phyloP scores from a whole-genome alignment of 1,140 invertebrate species.

The Pristionchus pacificus region DNA sequence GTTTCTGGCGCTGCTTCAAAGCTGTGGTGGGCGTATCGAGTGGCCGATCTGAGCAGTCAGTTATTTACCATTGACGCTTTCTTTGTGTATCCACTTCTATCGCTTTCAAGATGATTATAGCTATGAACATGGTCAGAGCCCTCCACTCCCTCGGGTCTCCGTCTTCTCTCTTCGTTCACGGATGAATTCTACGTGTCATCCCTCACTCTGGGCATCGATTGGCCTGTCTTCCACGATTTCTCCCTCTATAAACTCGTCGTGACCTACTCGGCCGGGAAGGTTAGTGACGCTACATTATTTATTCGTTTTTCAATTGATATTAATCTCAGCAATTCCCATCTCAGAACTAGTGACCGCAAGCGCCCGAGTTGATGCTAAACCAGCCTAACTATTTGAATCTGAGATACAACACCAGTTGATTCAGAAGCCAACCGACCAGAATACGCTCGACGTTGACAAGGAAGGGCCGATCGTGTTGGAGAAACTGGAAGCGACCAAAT shows the following conservation, averaged over 20 bases:
- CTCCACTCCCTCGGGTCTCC: slow-evolving; percentile 35
- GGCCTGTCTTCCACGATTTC: slow-evolving; percentile 40
- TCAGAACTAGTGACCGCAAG: no score
- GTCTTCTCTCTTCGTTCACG: slow-evolving; percentile 30
- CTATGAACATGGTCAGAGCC: slow-evolving; percentile 41
- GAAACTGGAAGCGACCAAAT: slow-evolving; percentile 43
- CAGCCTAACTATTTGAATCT: no score
- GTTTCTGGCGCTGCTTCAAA: slow-evolving; percentile 44
- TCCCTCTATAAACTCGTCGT: slow-evolving; percentile 46
- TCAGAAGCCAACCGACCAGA: slow-evolving; percentile 12
- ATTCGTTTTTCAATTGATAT: background rate
- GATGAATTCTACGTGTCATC: slow-evolving; percentile 47
- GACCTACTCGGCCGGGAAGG: slow-evolving; percentile 42
- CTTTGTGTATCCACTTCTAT: no score
- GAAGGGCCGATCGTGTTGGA: slow-evolving; percentile 34
- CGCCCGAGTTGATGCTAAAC: no score
- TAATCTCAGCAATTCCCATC: no score
- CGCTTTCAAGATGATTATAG: no score
- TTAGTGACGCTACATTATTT: slow-evolving; percentile 17
- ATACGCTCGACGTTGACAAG: slow-evolving; percentile 30
- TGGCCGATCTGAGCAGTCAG: slow-evolving; percentile 47
- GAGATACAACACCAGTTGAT: background rate
- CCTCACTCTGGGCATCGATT: slow-evolving; percentile 41
- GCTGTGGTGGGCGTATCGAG: slow-evolving; percentile 46
- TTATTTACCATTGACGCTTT: no score